phyloP scores from a whole-genome alignment of 2,888 invertebrate genomes.

The Neoaliturus tenellus region DNA sequence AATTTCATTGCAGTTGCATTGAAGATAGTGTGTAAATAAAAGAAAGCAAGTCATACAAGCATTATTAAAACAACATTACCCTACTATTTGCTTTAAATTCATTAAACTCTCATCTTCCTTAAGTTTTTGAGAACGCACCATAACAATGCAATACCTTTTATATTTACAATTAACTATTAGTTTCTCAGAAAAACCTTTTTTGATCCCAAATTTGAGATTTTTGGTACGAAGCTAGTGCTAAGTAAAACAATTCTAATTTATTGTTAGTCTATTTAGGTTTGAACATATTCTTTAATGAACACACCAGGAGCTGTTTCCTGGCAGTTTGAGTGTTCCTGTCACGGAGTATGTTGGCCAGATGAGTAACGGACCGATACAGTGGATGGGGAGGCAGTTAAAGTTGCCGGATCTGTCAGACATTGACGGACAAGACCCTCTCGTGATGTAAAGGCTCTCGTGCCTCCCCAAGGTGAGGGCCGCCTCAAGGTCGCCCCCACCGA shows the following conservation, averaged over 20 bases:
- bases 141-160: too few species aligned
- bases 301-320: too few species aligned
- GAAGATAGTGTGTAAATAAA: not conserved
- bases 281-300: not conserved
- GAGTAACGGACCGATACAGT: not conserved
- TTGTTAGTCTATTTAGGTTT: not conserved
- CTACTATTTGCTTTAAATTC: too few species aligned
- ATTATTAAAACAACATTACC: not conserved
- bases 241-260: not conserved
- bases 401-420: not conserved
- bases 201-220: not conserved
- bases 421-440: not conserved
- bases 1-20: not conserved
- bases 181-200: too few species aligned
- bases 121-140: too few species aligned
- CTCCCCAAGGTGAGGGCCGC: too few species aligned
- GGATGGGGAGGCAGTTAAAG: slow-evolving; percentile 6
- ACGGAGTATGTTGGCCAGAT: not conserved
- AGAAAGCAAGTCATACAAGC: not conserved
- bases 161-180: too few species aligned
- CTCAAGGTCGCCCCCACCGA: too few species aligned
- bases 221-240: not conserved
- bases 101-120: too few species aligned
- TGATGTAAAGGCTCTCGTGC: not conserved
- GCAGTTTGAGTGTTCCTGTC: not conserved